phyloP scores from a whole-genome alignment of 2,797 vertebrate species.

The Acanthopagrus latus region DNA sequence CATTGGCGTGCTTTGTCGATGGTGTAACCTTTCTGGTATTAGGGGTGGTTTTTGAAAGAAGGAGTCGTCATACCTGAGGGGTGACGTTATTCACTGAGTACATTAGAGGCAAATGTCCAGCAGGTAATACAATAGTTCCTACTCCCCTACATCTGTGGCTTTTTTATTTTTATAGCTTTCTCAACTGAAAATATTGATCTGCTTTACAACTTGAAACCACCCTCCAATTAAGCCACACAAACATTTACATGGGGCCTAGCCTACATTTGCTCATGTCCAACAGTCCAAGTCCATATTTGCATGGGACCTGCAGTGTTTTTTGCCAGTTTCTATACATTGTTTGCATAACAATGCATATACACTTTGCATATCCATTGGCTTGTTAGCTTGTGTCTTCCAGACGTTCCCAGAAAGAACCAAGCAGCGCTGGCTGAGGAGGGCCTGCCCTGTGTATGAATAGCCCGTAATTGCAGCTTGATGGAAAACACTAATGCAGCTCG shows the following conservation, averaged over 20 bases:
- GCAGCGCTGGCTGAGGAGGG: constrained; percentile 55
- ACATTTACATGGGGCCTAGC: constrained; percentile 13
- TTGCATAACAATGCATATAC: constrained; percentile 66
- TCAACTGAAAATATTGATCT: background rate
- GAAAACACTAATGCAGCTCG: constrained; percentile 83
- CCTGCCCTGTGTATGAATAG: constrained; percentile 76
- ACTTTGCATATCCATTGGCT: constrained; percentile 77
- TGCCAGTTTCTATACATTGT: constrained; percentile 49
- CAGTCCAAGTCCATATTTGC: constrained; percentile 48
- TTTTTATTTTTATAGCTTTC: background rate
- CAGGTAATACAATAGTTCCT: constrained; percentile 27
- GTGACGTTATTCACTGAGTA: constrained; percentile 10
- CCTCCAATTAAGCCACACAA: background rate
- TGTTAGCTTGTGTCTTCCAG: constrained; percentile 48
- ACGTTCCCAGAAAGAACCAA: constrained; percentile 61
- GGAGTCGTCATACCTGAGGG: background rate
- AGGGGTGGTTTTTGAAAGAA: constrained; percentile 32
- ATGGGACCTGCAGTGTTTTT: constrained; percentile 37
- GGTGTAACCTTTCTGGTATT: constrained; percentile 29
- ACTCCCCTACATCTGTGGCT: background rate
- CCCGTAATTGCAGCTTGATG: constrained; percentile 81
- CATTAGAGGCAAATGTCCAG: constrained; percentile 2
- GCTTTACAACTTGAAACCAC: background rate
- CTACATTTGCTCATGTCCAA: constrained; percentile 31
- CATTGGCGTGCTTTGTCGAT: constrained; percentile 37